Base-by-base conservation (phyloP, 2,797 vertebrate genomes). In the Oceanodroma leucorhoa region DNA sequence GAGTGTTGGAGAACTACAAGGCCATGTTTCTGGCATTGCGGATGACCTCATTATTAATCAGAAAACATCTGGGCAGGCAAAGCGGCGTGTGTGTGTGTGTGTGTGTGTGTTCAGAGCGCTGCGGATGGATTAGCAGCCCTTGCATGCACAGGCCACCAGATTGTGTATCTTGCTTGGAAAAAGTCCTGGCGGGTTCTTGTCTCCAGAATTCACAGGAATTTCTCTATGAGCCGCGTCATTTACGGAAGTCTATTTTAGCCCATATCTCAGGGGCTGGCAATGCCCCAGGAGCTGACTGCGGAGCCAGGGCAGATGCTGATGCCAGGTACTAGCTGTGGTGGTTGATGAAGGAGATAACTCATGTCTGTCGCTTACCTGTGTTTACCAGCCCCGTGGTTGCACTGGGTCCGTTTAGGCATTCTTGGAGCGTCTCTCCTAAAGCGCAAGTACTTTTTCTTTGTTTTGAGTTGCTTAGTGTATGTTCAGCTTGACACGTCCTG, bases 51-150 rank as follows among this genome's bases (percentile, higher is more conserved):
- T 89, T 95, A 93, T 96, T 97, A 96, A 96, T 89, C 79, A 95
- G 95, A 89, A 90, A 94, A 96, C 96, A 97, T 97, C 94, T 97
- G 96, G 94, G 87, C 46, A 95, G 77, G 81, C 79, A 51, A 22
- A 80, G 53, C 8, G 3, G 55, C 2, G 55, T 48, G 77, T 87
- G 87, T 77, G 84, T 87, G 87, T 87, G 87, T 77, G 84, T 87
- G 87, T 77, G 84, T 36, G 7, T 36, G 36, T 70, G 40, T 80
- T 83, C 87, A 46, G 67, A 83, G 77, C 83, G 72, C 81, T 77
- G 92, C 13, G 76, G 53, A 6, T 10, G 57, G 66, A 82, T 96
- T 61, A 60, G 61, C 73, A 61, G 36, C 51, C 46, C 29, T 62
- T 48, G 72, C 50, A 34, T 4, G 30, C 60, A 62, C 45, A 19